Conservation (phyloP, 2,797 vertebrate genomes). For the Chloroceryle inda region DNA sequence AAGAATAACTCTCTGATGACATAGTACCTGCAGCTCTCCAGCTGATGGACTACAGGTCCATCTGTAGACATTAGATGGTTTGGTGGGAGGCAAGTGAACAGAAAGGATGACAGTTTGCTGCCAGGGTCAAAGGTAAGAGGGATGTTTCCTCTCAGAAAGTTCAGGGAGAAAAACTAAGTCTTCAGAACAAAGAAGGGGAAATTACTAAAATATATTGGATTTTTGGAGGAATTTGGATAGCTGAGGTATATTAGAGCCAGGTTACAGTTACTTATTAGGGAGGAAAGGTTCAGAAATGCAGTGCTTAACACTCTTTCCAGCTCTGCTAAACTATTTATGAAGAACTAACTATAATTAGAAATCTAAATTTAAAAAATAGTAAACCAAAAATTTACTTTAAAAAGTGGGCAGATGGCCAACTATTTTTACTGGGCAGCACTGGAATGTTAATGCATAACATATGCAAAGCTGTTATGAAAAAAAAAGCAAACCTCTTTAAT, state of each 20-base stretch:
- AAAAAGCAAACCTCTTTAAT: conserved; percentile 37
- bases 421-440: conserved; percentile 64
- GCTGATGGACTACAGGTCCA: neutral
- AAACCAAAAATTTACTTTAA: conserved; percentile 66
- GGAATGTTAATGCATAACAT: conserved; percentile 70
- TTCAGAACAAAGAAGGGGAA: conserved; percentile 73
- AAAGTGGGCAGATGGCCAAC: conserved; percentile 50
- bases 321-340: conserved; percentile 68
- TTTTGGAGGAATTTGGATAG: conserved; percentile 54
- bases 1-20: conserved; percentile 66
- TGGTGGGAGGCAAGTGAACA: neutral
- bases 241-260: conserved; percentile 52
- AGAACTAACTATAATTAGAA: conserved; percentile 65
- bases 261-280: conserved; percentile 30
- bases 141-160: conserved; percentile 58
- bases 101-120: neutral
- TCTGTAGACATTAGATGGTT: neutral
- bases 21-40: conserved; percentile 43
- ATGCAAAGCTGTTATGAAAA: conserved; percentile 44
- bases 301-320: conserved; percentile 35
- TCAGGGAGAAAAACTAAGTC: conserved; percentile 35
- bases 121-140: conserved; percentile 22
- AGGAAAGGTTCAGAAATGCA: conserved; percentile 40
- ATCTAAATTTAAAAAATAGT: conserved; percentile 59
- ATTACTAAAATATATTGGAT: conserved; percentile 74